Conservation (phyloP, 2,113 vertebrate species). For the Cynoglossus semilaevis region DNA sequence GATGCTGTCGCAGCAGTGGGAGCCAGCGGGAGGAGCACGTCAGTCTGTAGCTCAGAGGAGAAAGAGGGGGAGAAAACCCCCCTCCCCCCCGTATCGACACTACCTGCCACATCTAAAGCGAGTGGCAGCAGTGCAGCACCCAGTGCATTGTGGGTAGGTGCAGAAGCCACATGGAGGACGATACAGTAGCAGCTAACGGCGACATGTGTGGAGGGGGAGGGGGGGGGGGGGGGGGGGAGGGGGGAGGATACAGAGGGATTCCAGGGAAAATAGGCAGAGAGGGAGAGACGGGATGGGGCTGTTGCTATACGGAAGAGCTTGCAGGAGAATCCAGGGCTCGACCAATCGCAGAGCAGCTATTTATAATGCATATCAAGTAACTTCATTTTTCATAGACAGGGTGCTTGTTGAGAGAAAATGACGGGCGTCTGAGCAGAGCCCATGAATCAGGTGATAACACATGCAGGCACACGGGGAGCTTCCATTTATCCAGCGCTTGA, state of each 20-base stretch:
- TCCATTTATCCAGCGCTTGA: slow-evolving; percentile 28
- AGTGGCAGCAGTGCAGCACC: slow-evolving; percentile 46
- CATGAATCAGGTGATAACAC: slow-evolving; percentile 36
- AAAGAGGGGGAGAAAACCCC: slow-evolving; percentile 33
- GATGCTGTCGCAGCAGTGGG: slow-evolving; percentile 73
- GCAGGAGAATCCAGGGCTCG: slow-evolving; percentile 55
- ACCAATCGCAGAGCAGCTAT: slow-evolving; percentile 73
- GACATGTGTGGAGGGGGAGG: slow-evolving; percentile 15
- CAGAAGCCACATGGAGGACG: slow-evolving; percentile 60
- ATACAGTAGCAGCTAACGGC: too few relatives aligned
- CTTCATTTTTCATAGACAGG: slow-evolving; percentile 66
- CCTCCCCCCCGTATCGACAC: slow-evolving; percentile 31
- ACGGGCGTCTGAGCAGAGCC: slow-evolving; percentile 35
- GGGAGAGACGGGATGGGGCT: slow-evolving; percentile 63
- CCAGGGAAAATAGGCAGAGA: slow-evolving; percentile 52
- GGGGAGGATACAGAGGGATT: slow-evolving; percentile 46
- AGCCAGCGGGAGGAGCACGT: slow-evolving; percentile 54
- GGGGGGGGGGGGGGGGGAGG: slow-evolving; percentile 18
- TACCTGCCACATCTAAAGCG: slow-evolving; percentile 51
- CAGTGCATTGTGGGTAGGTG: slow-evolving; percentile 67
- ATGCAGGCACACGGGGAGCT: slow-evolving; percentile 28
- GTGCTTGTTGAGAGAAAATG: slow-evolving; percentile 39
- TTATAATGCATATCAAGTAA: slow-evolving; percentile 76
- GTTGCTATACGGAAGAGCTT: slow-evolving; percentile 80
- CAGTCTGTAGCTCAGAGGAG: slow-evolving; percentile 47